These are phyloP conservation scores for Porites rus DNA, from an alignment of 92 coral and sea anemone genomes.

Conservation along the genomic window DNA sequence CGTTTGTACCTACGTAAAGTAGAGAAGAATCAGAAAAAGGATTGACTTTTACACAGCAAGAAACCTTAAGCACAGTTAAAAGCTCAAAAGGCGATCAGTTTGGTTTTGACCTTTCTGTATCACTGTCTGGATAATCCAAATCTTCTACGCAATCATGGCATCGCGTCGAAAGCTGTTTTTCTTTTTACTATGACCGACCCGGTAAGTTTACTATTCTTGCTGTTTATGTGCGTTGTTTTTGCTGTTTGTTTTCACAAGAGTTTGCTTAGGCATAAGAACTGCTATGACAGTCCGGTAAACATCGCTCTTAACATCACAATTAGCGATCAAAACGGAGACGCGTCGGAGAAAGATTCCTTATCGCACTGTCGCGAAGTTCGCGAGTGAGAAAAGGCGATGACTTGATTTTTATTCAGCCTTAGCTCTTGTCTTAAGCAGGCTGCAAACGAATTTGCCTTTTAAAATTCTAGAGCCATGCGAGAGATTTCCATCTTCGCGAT, in stretches of 20 bases:
- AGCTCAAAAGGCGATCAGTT: not conserved
- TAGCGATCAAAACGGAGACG: not conserved
- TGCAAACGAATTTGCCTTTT: not conserved
- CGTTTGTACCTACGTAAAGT: too few species aligned
- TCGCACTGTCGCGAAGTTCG: too few species aligned
- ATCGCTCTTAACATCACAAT: not conserved
- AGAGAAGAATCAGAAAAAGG: too few species aligned
- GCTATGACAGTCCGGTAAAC: not conserved
- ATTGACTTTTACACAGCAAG: not conserved
- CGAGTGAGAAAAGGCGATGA: too few species aligned
- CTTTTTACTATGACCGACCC: not conserved
- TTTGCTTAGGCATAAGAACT: not conserved
- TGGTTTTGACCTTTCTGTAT: not conserved
- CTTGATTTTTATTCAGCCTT: too few species aligned
- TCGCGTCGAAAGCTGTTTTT: not conserved
- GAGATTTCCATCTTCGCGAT: too few species aligned
- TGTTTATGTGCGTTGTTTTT: not conserved
- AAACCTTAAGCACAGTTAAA: not conserved
- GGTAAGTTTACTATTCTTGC: constrained; percentile 23
- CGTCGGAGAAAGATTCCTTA: not conserved
- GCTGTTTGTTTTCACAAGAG: not conserved
- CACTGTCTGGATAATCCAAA: constrained; percentile 2
- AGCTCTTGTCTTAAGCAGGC: not conserved
- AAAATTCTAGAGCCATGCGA: not conserved
- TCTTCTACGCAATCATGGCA: not conserved